These are phyloP conservation scores for Brachycybe producta DNA, from an alignment of 2,888 invertebrate genomes.

Conservation along the genomic window DNA sequence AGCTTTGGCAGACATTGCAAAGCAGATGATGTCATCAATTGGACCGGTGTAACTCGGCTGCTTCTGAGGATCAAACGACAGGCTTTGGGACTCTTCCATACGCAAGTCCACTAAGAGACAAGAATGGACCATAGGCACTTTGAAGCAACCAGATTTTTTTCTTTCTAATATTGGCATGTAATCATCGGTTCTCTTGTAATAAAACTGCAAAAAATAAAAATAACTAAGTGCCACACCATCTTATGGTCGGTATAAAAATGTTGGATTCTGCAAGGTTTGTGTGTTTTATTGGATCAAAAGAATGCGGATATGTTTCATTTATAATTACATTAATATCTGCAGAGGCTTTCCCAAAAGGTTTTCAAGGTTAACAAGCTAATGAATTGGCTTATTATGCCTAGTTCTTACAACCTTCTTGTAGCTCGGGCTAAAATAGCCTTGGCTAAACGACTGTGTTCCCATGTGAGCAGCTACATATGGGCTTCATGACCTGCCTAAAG, in stretches of 20 bases:
- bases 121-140: conserved; percentile 84
- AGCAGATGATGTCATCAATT: conserved; percentile 80
- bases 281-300: background rate
- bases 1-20: conserved; percentile 66
- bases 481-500: too few species aligned
- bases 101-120: conserved; percentile 67
- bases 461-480: too few species aligned
- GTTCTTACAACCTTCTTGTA: too few species aligned
- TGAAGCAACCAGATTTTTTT: conserved; percentile 51
- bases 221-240: background rate
- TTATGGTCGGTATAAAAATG: background rate
- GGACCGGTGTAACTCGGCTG: conserved; percentile 55
- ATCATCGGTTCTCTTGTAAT: conserved; percentile 65
- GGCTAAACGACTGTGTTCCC: too few species aligned
- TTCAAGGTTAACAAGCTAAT: too few species aligned
- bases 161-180: conserved; percentile 66
- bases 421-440: too few species aligned
- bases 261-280: background rate
- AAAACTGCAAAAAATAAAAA: conserved; percentile 29
- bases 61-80: conserved; percentile 60
- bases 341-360: too few species aligned
- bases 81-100: conserved; percentile 41
- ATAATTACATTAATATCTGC: too few species aligned
- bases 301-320: background rate
- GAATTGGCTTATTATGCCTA: too few species aligned